Conservation (phyloP, 2,113 vertebrate genomes). For the Cichladusa arquata region DNA sequence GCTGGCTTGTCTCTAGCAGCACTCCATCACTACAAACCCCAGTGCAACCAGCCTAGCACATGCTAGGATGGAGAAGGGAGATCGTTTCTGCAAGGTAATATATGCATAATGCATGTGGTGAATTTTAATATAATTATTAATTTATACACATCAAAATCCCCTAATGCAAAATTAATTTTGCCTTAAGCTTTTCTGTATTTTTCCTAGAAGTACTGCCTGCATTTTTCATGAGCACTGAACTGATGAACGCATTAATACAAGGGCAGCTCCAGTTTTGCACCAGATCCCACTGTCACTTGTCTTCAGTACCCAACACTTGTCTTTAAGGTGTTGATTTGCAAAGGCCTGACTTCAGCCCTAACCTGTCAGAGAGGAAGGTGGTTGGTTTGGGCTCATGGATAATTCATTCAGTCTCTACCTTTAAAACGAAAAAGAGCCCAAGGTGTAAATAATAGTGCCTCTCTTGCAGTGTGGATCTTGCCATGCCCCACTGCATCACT, state of each 20-base stretch:
- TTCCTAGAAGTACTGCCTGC: neutral
- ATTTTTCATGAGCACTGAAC: constrained; percentile 6
- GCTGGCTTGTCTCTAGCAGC: neutral
- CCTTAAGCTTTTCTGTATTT: constrained; percentile 38
- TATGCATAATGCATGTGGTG: neutral
- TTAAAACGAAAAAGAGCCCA: neutral
- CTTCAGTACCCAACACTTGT: neutral
- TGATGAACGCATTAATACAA: neutral
- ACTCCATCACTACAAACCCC: accelerated
- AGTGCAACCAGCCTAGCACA: neutral
- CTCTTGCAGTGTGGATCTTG: neutral
- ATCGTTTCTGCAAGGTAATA: neutral
- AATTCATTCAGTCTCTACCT: neutral
- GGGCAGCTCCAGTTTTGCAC: neutral
- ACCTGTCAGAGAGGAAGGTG: neutral
- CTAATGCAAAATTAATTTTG: constrained; percentile 43
- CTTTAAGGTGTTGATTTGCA: neutral
- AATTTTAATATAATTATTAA: constrained; percentile 42
- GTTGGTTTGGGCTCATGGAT: neutral
- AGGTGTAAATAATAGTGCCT: neutral
- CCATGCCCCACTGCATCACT: neutral
- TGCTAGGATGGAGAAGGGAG: neutral
- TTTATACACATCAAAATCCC: constrained; percentile 27
- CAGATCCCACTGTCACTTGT: neutral
- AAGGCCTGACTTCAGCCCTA: neutral